These are phyloP conservation scores for Polydrusus cervinus DNA, from an alignment of 2,888 invertebrate genomes.

Conservation along the genomic window DNA sequence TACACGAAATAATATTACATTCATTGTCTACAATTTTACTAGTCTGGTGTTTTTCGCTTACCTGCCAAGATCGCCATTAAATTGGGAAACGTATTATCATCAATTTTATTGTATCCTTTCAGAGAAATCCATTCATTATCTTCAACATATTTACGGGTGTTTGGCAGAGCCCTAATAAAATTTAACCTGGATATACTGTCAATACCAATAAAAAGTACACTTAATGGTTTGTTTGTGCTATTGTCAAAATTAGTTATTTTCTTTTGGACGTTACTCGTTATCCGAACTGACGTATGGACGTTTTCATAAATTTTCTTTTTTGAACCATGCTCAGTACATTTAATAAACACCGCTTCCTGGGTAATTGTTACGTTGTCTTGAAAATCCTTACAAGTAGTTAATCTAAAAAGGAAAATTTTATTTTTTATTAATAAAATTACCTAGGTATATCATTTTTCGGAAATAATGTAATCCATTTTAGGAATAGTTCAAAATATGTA, in stretches of 20 bases:
- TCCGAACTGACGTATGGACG: slow-evolving; percentile 72
- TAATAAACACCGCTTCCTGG: slow-evolving; percentile 73
- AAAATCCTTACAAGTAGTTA: slow-evolving; percentile 73
- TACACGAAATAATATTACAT: too few species aligned
- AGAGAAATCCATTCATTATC: slow-evolving; percentile 69
- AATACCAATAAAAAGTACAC: slow-evolving; percentile 86
- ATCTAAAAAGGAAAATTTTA: slow-evolving; percentile 57
- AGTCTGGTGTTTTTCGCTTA: slow-evolving; percentile 8
- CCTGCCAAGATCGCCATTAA: slow-evolving; percentile 88
- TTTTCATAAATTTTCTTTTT: slow-evolving; percentile 71
- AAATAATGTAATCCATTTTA: too few species aligned
- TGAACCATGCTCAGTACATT: slow-evolving; percentile 67
- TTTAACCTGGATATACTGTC: slow-evolving; percentile 89
- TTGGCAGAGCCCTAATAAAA: slow-evolving; percentile 84
- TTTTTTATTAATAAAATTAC: too few species aligned
- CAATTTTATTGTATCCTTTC: slow-evolving; percentile 77
- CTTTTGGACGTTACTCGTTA: slow-evolving; percentile 60
- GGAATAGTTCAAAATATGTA: too few species aligned
- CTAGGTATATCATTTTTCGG: too few species aligned
- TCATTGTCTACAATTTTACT: too few species aligned
- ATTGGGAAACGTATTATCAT: slow-evolving; percentile 93
- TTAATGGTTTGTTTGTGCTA: slow-evolving; percentile 70
- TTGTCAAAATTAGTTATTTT: slow-evolving; percentile 58
- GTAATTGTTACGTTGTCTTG: slow-evolving; percentile 66
- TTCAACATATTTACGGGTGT: slow-evolving; percentile 78